Evolutionary conservation across 2,797 vertebrate species (phyloP).

Genomic region (Coregonus sp.): DNA sequence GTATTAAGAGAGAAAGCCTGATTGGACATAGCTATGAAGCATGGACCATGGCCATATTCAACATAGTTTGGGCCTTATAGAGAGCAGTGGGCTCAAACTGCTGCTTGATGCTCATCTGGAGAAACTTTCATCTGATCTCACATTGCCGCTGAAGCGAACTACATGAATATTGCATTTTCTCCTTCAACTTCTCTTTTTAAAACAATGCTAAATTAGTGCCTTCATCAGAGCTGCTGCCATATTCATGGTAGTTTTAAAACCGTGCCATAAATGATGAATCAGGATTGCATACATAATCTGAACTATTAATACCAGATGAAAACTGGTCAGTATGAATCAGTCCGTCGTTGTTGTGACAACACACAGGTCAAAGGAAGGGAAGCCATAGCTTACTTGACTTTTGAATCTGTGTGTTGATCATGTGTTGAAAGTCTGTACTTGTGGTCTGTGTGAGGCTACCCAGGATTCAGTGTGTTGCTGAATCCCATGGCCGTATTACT

Average conservation of each 20-base stretch:
- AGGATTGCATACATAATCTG: background rate
- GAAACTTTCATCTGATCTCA: background rate
- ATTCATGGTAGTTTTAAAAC: background rate
- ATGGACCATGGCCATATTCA: background rate
- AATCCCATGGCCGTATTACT: background rate
- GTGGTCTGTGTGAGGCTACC: background rate
- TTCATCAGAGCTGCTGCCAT: background rate
- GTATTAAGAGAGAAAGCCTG: background rate
- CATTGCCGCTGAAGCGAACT: background rate
- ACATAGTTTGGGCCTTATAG: background rate
- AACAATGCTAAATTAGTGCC: background rate
- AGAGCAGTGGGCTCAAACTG: background rate
- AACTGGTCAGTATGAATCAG: background rate
- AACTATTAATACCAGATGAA: background rate
- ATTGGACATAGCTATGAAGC: background rate
- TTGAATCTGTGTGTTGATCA: background rate
- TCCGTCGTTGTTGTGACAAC: background rate
- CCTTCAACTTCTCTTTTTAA: background rate
- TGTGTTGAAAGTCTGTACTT: background rate
- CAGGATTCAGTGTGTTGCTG: background rate
- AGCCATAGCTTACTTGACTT: background rate
- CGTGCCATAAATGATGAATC: background rate
- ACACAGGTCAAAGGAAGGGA: constrained; percentile 5
- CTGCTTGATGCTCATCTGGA: background rate
- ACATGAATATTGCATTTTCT: background rate